phyloP scores from a whole-genome alignment of 2,113 vertebrate genomes.

The Brachyhypopomus gauderio region DNA sequence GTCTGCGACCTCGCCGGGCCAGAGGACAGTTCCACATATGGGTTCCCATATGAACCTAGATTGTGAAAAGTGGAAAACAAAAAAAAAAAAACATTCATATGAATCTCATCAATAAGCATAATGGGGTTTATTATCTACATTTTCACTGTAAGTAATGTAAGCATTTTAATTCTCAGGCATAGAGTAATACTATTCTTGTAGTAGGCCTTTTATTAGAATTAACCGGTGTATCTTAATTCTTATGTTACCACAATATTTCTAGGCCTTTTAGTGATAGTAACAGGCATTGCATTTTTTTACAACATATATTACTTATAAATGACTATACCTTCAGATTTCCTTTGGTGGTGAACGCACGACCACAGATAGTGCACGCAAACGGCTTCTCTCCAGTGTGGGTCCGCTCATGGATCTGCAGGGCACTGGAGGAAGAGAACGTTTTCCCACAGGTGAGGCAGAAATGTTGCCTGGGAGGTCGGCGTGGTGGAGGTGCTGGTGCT shows the following conservation, averaged over 20 bases:
- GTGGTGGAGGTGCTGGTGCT: slow-evolving; percentile 83
- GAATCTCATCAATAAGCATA: neutral
- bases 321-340: slow-evolving; percentile 97
- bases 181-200: too few species aligned
- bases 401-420: slow-evolving; percentile 97
- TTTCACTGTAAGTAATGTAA: too few species aligned
- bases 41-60: slow-evolving; percentile 98
- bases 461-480: slow-evolving; percentile 94
- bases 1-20: slow-evolving; percentile 89
- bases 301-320: neutral
- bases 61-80: slow-evolving; percentile 43
- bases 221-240: too few species aligned
- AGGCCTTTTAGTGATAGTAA: neutral
- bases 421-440: slow-evolving; percentile 96
- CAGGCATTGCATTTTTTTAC: neutral
- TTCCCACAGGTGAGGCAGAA: slow-evolving; percentile 96
- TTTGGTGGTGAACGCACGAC: slow-evolving; percentile 98
- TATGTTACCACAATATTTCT: too few species aligned
- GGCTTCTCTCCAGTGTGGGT: slow-evolving; percentile 99
- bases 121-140: too few species aligned
- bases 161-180: too few species aligned
- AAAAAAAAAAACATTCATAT: neutral
- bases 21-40: slow-evolving; percentile 99
- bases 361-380: slow-evolving; percentile 97
- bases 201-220: too few species aligned